Conservation (phyloP, 92 coral and sea anemone species). For the Palythoa heliodiscus region DNA sequence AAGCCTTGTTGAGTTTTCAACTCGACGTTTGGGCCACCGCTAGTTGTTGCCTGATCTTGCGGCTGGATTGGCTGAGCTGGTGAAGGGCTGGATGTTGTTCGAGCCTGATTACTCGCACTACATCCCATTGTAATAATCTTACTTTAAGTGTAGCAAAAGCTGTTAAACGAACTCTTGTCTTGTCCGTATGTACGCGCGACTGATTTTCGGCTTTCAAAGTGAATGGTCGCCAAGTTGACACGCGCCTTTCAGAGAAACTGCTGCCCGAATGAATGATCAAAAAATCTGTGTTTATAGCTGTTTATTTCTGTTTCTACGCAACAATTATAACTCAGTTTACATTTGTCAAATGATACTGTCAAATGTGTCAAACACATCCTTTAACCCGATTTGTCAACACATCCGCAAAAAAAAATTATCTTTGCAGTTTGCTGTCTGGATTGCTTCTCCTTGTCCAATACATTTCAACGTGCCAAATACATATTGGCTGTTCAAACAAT, state of each 20-base stretch:
- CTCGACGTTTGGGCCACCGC: slow-evolving; percentile 1
- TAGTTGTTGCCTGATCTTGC: not conserved
- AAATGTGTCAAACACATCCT: slow-evolving; percentile 6
- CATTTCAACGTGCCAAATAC: not conserved
- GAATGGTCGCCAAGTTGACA: slow-evolving; percentile 30
- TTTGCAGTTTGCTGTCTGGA: not conserved
- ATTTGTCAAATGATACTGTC: slow-evolving; percentile 31
- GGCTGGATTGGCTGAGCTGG: slow-evolving; percentile 39
- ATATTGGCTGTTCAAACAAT: not conserved
- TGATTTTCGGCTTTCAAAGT: not conserved
- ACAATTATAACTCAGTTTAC: slow-evolving; percentile 35
- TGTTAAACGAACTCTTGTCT: not conserved
- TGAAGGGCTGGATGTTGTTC: slow-evolving; percentile 31
- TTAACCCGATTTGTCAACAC: slow-evolving; percentile 30
- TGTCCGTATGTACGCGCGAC: too few species aligned
- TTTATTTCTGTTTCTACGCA: slow-evolving; percentile 34
- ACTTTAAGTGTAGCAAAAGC: not conserved
- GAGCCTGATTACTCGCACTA: slow-evolving; percentile 72
- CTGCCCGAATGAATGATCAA: not conserved
- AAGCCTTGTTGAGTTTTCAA: not conserved
- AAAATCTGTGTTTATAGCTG: slow-evolving; percentile 35
- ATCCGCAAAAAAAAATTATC: not conserved
- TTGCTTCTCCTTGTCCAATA: not conserved
- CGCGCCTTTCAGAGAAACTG: slow-evolving; percentile 3
- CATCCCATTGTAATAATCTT: slow-evolving; percentile 71